Conservation (phyloP, 2,797 vertebrate genomes). For the Sciurus carolinensis region DNA sequence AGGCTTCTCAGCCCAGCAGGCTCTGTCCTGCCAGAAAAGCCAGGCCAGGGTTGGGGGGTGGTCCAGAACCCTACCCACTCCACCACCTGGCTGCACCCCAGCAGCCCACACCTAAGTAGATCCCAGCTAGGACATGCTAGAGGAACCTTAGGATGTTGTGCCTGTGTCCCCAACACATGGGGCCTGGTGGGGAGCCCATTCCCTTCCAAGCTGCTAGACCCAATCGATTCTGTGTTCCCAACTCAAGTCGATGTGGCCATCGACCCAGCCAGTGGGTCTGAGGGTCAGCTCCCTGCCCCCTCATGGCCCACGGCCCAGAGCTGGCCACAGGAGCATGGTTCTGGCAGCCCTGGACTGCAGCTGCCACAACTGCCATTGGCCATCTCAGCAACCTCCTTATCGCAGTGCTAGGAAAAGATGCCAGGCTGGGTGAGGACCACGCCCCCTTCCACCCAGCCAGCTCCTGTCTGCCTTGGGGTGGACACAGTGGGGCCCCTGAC, state of each 20-base stretch:
- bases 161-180: not conserved
- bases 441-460: not conserved
- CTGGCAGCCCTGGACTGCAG: slow-evolving; percentile 60
- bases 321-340: not conserved
- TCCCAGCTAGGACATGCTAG: not conserved
- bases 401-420: not conserved
- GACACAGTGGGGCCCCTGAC: not conserved
- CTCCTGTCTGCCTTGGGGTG: not conserved
- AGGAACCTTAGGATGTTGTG: not conserved
- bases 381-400: not conserved
- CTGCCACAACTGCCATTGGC: not conserved
- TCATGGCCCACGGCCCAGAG: not conserved
- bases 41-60: not conserved
- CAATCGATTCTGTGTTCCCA: not conserved
- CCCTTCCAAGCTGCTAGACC: not conserved
- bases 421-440: not conserved
- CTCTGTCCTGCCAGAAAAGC: not conserved
- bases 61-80: not conserved
- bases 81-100: not conserved
- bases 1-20: slow-evolving; percentile 50
- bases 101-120: not conserved
- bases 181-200: not conserved
- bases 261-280: not conserved
- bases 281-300: slow-evolving; percentile 47
- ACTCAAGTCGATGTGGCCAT: not conserved